Conservation (phyloP, 2,113 vertebrate species). For the Cavia porcellus region DNA sequence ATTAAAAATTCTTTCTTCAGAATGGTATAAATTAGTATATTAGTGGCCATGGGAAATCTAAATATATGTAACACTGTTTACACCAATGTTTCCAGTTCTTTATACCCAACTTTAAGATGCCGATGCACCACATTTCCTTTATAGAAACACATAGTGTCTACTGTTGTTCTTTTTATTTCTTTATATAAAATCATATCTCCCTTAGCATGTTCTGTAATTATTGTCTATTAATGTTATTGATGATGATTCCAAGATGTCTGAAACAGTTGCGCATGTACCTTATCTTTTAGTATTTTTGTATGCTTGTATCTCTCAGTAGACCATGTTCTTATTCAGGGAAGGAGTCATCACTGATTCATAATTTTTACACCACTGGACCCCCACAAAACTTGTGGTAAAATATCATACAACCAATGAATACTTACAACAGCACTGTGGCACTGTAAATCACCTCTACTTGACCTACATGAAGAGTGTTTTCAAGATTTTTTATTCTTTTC, state of each 20-base stretch:
- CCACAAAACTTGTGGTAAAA: neutral
- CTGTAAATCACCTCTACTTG: neutral
- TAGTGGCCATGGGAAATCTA: neutral
- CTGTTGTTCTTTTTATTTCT: neutral
- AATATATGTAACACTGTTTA: neutral
- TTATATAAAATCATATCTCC: neutral
- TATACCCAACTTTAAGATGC: neutral
- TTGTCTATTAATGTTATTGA: neutral
- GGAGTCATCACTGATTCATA: neutral
- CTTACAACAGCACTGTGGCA: neutral
- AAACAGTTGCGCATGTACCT: neutral
- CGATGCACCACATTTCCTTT: neutral
- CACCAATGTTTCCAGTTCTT: neutral
- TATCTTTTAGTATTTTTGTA: constrained; percentile 24
- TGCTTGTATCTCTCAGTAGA: neutral
- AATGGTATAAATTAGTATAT: neutral
- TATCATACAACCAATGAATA: neutral
- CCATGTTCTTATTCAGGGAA: neutral
- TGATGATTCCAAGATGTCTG: neutral
- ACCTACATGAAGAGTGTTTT: neutral
- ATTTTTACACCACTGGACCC: neutral
- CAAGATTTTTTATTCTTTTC: neutral
- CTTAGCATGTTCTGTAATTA: neutral
- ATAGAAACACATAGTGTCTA: neutral
- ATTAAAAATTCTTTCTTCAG: neutral